phyloP scores from a whole-genome alignment of 1,140 invertebrate species.

The Pseudomyrmex dendroicus region DNA sequence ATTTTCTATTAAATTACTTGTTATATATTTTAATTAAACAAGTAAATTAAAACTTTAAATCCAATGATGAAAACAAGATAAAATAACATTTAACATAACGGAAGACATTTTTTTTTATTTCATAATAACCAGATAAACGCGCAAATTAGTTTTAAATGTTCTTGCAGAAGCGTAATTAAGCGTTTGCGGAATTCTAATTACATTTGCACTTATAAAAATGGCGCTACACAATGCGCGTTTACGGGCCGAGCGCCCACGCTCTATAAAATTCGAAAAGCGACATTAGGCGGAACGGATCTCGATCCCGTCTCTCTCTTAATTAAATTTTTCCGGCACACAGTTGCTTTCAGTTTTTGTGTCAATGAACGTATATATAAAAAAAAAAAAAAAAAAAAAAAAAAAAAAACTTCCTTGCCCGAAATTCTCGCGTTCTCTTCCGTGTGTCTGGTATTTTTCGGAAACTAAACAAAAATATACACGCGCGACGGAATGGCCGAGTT shows the following conservation, averaged over 20 bases:
- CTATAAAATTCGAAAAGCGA: slow-evolving; percentile 4
- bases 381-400: too few relatives aligned
- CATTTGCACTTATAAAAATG: not conserved
- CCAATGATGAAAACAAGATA: too few relatives aligned
- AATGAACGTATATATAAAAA: slow-evolving; percentile 1
- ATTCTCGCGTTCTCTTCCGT: not conserved
- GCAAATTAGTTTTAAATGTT: not conserved
- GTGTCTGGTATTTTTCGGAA: not conserved
- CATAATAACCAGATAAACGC: not conserved
- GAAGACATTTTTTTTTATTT: not conserved
- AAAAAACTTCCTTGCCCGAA: not conserved
- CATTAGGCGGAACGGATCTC: slow-evolving; percentile 1
- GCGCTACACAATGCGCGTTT: not conserved
- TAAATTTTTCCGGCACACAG: slow-evolving; percentile 25
- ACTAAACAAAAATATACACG: not conserved
- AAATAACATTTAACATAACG: not conserved
- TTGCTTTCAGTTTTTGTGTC: not conserved
- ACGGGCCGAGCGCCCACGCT: not conserved
- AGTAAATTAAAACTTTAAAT: too few relatives aligned
- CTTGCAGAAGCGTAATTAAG: not conserved
- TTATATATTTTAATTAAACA: too few relatives aligned
- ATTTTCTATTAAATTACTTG: too few relatives aligned
- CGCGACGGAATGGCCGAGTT: slow-evolving; percentile 1
- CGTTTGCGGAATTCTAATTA: not conserved
- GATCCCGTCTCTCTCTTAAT: slow-evolving; percentile 18